Percentiles rank a stretch among this genome's conserved stretches.
phyloP scores from a whole-genome alignment of 2,113 vertebrate species.

The Fregata magnificens region DNA sequence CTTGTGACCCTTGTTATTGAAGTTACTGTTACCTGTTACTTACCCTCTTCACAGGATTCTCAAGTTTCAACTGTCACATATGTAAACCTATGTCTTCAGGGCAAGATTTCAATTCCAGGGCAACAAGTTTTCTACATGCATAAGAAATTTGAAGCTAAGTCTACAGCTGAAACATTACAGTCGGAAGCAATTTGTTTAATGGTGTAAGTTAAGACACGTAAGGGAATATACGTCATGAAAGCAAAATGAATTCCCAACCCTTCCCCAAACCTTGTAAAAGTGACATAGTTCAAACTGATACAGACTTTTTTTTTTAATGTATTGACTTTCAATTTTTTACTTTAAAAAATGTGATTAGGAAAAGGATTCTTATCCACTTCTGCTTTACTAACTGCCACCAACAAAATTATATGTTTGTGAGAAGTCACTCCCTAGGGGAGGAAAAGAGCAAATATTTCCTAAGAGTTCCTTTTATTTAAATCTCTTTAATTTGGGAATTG shows the following conservation, averaged over 20 bases:
- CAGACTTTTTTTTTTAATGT: neutral
- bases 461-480: neutral
- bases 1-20: neutral
- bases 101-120: neutral
- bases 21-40: neutral
- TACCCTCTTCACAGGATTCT: neutral
- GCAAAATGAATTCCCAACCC: neutral
- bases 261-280: neutral
- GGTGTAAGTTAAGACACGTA: neutral
- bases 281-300: neutral
- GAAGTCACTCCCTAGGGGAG: neutral
- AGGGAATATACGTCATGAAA: neutral
- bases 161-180: neutral
- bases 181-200: neutral
- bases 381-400: neutral
- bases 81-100: neutral
- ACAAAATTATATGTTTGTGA: neutral
- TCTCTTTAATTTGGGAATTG: neutral
- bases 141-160: neutral
- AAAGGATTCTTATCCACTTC: neutral
- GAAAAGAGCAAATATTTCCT: neutral
- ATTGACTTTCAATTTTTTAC: neutral
- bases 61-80: neutral
- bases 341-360: neutral
- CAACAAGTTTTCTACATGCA: neutral